These are phyloP conservation scores for Drosophila prostipennis DNA, from an alignment of 2,888 invertebrate species.

Conservation along the genomic window DNA sequence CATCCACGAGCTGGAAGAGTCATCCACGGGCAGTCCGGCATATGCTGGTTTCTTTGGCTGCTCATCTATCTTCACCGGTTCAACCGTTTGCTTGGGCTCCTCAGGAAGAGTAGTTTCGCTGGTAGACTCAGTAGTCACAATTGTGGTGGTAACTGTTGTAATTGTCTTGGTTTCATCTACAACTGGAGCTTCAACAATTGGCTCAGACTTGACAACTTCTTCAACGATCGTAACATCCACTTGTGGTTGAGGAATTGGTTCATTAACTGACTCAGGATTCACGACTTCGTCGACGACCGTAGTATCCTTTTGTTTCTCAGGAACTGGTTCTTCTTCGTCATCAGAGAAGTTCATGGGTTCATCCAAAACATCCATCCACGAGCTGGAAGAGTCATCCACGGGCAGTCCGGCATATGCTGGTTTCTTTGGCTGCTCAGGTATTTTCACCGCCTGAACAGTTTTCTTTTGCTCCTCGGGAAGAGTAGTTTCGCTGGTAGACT, in stretches of 20 bases:
- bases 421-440: conserved; percentile 42
- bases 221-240: not conserved
- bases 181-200: not conserved
- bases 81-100: not conserved
- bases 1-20: conserved; percentile 79
- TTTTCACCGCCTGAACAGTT: conserved; percentile 5
- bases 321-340: conserved; percentile 15
- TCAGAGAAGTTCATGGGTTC: conserved; percentile 6
- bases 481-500: not conserved
- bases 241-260: conserved; percentile 8
- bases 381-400: conserved; percentile 67
- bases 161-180: not conserved
- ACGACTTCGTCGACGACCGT: no score
- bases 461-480: conserved; percentile 5
- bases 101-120: not conserved
- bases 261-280: no score
- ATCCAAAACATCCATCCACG: conserved; percentile 4
- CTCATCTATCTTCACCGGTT: conserved; percentile 28
- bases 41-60: conserved; percentile 64
- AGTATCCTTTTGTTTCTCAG: no score
- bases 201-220: not conserved
- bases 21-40: conserved; percentile 78
- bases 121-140: not conserved
- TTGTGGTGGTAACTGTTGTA: conserved; percentile 11
- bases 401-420: conserved; percentile 75